Conservation (phyloP, 2,113 vertebrate species). For the Rhabdornis inornatus region DNA sequence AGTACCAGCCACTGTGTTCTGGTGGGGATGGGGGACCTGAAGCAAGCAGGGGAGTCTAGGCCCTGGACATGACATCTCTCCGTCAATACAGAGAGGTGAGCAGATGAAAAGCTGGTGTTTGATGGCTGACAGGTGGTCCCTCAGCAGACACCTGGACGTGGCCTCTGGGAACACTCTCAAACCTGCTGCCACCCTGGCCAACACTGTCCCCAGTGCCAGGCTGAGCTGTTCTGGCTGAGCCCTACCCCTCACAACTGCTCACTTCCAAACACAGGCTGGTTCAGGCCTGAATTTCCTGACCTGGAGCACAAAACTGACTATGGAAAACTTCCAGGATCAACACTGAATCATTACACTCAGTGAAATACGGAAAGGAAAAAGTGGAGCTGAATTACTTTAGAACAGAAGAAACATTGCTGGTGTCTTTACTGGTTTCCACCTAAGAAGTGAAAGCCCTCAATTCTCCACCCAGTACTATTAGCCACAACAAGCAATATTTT, state of each 20-base stretch:
- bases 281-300: background rate
- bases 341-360: background rate
- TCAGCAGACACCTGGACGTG: background rate
- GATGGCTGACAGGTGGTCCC: background rate
- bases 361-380: background rate
- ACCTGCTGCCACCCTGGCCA: background rate
- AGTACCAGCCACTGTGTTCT: background rate
- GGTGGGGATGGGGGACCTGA: background rate
- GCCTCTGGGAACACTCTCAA: background rate
- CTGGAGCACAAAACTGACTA: background rate
- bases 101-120: background rate
- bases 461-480: background rate
- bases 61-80: background rate
- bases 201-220: fast-evolving
- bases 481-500: background rate
- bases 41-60: background rate
- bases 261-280: background rate
- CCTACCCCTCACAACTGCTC: background rate
- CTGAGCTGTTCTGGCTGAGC: background rate
- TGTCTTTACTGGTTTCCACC: background rate
- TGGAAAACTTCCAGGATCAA: background rate
- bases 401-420: background rate
- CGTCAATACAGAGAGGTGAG: background rate
- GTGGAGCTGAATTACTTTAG: background rate
- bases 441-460: background rate